A percentile compares a stretch with the other conserved stretches of the same genome.
phyloP scores from a whole-genome alignment of 2,113 vertebrate species.

The Vidua macroura region DNA sequence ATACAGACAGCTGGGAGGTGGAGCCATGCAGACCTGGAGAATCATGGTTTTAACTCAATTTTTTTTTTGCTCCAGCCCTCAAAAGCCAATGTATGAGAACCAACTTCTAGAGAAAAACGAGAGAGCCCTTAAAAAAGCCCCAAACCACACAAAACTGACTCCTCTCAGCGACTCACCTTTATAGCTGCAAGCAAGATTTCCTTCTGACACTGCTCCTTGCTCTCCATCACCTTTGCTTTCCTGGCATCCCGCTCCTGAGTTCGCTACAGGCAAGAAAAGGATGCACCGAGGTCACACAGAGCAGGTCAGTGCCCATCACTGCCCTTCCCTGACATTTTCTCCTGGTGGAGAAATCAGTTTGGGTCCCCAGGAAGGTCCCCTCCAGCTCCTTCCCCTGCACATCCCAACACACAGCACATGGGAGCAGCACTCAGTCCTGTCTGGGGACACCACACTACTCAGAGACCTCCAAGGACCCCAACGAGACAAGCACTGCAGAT shows the following conservation, averaged over 20 bases:
- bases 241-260: conserved; percentile 83
- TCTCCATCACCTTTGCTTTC: conserved; percentile 82
- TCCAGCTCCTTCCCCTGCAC: background rate
- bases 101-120: background rate
- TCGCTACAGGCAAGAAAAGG: conserved; percentile 70
- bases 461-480: background rate
- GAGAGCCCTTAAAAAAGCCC: background rate
- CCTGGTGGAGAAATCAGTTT: background rate
- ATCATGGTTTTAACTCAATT: background rate
- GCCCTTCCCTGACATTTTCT: background rate
- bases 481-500: background rate
- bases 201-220: conserved; percentile 73
- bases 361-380: background rate
- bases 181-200: conserved; percentile 81
- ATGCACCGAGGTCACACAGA: background rate
- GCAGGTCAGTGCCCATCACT: background rate
- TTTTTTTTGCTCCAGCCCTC: background rate
- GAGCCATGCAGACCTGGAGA: background rate
- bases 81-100: background rate
- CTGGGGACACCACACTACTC: background rate
- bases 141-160: background rate
- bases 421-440: background rate
- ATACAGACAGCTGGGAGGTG: background rate
- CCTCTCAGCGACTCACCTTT: conserved; percentile 70
- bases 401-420: fast-evolving